Percentiles rank a stretch among this genome's conserved stretches.
phyloP scores from a whole-genome alignment of 2,797 vertebrate genomes.

The Sebastes taczanowskii region DNA sequence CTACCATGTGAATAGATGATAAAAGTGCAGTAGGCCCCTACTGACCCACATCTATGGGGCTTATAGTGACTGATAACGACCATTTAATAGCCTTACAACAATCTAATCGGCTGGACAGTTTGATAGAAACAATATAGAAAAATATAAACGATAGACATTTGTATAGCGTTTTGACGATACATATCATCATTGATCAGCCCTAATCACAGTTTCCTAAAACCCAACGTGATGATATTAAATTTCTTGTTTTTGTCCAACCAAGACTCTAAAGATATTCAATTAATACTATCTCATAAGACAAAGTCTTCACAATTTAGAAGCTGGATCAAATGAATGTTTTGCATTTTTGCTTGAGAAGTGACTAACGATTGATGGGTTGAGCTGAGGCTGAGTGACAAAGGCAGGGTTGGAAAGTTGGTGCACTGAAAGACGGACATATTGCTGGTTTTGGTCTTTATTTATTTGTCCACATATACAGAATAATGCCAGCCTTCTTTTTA shows the following conservation, averaged over 20 bases:
- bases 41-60: too few species aligned
- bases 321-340: not conserved
- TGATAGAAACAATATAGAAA: too few species aligned
- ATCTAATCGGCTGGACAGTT: too few species aligned
- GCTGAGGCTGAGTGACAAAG: not conserved
- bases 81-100: too few species aligned
- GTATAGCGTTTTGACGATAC: accelerated
- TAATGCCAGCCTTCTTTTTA: not conserved
- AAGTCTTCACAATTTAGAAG: not conserved
- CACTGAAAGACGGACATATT: not conserved
- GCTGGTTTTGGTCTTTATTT: too few species aligned
- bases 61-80: too few species aligned
- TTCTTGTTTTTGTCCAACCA: not conserved
- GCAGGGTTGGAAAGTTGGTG: not conserved
- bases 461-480: not conserved
- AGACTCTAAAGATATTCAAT: not conserved
- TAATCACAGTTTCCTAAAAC: not conserved
- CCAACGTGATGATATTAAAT: not conserved
- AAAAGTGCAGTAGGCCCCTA: too few species aligned
- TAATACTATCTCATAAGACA: not conserved
- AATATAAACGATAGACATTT: too few species aligned
- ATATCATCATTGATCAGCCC: not conserved
- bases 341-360: not conserved
- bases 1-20: too few species aligned
- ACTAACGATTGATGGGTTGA: not conserved